Conservation (phyloP, 2,888 invertebrate species). For the Mesoligia furuncula region DNA sequence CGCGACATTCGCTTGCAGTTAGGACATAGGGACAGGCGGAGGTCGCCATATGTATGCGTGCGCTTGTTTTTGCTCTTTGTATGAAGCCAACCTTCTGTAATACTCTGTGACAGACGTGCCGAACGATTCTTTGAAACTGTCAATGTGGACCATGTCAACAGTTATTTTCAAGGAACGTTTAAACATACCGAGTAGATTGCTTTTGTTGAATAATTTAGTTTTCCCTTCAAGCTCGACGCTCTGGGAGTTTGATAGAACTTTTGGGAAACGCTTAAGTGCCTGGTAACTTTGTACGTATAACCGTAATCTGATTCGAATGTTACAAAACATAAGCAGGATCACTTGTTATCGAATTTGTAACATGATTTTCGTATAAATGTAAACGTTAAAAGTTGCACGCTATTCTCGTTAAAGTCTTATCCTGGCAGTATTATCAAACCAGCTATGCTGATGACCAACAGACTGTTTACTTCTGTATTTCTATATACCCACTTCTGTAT, state of each 20-base stretch:
- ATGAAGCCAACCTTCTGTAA: conserved; percentile 5
- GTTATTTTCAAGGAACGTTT: conserved; percentile 69
- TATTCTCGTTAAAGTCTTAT: not conserved
- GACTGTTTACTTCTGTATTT: not conserved
- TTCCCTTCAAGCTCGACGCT: conserved; percentile 26
- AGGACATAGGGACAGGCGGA: not conserved
- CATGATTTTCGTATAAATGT: not conserved
- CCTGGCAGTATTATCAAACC: not conserved
- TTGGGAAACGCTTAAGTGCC: conserved; percentile 40
- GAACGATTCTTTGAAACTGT: conserved; percentile 70
- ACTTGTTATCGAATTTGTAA: conserved; percentile 21
- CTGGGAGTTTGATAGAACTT: conserved; percentile 35
- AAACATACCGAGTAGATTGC: conserved; percentile 60
- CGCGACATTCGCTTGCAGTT: not conserved
- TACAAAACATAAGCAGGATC: conserved; percentile 22
- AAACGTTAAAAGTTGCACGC: not conserved
- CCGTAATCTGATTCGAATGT: conserved; percentile 39
- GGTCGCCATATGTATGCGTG: not conserved
- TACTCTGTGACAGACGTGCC: not conserved
- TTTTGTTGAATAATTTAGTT: conserved; percentile 61
- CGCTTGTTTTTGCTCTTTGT: not conserved
- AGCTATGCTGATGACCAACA: not conserved
- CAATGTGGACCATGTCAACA: conserved; percentile 72
- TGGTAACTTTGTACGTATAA: conserved; percentile 37
- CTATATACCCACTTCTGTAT: too few relatives aligned